Evolutionary conservation across 2,113 vertebrate genomes (phyloP).

Genomic region (Pandion haliaetus): DNA sequence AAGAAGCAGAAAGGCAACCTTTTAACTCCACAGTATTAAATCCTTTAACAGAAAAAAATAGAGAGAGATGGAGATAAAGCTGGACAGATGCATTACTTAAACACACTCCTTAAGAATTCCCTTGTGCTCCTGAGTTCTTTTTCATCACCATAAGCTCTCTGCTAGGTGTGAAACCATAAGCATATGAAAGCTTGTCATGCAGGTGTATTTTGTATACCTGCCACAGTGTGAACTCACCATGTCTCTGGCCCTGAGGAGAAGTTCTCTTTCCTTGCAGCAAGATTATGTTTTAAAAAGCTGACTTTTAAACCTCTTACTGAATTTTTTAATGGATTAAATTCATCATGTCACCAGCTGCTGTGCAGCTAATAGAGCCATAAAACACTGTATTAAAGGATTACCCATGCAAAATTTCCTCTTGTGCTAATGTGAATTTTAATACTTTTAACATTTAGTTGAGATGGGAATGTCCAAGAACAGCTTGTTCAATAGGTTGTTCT

Average conservation of each 20-base stretch:
- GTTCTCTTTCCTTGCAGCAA: slow-evolving; percentile 80
- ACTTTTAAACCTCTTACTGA: slow-evolving; percentile 88
- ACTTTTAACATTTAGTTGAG: slow-evolving; percentile 90
- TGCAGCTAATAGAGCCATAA: slow-evolving; percentile 88
- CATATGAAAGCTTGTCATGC: slow-evolving; percentile 10
- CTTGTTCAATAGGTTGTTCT: slow-evolving; percentile 87
- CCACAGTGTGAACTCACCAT: slow-evolving; percentile 71
- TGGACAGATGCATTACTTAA: background rate
- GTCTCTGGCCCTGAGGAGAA: slow-evolving; percentile 75
- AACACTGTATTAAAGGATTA: slow-evolving; percentile 90
- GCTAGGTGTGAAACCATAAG: slow-evolving; percentile 20
- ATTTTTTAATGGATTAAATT: slow-evolving; percentile 90
- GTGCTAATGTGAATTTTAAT: slow-evolving; percentile 89
- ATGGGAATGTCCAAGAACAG: slow-evolving; percentile 88
- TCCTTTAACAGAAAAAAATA: background rate
- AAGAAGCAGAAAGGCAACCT: background rate
- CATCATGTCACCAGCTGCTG: slow-evolving; percentile 89
- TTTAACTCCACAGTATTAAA: background rate
- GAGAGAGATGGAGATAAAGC: background rate
- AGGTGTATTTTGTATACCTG: slow-evolving; percentile 72
- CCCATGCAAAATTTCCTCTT: slow-evolving; percentile 87
- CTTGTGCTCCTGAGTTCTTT: background rate
- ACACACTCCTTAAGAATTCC: background rate
- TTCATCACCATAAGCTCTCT: background rate
- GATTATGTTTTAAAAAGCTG: slow-evolving; percentile 88